These are phyloP conservation scores for Notechis scutatus DNA, from an alignment of 2,113 vertebrate genomes.

Conservation along the genomic window DNA sequence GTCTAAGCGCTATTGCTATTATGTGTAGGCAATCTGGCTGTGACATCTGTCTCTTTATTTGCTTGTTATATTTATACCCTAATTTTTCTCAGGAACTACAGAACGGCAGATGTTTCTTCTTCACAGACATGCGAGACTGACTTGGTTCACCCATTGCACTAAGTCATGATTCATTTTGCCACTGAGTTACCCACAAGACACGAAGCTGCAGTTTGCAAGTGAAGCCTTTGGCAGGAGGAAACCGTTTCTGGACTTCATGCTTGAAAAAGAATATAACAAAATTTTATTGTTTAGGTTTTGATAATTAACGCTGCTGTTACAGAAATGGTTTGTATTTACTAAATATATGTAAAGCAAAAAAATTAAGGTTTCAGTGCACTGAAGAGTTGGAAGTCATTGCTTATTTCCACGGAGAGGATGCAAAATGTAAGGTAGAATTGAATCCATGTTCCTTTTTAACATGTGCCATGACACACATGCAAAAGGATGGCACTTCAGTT, in stretches of 20 bases:
- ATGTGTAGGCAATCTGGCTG: background rate
- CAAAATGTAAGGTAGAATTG: too few species aligned
- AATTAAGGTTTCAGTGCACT: too few species aligned
- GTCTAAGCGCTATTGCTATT: too few species aligned
- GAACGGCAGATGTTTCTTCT: background rate
- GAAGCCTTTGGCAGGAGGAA: background rate
- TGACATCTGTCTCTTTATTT: background rate
- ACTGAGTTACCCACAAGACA: background rate
- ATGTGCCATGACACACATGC: too few species aligned
- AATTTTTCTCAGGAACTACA: background rate
- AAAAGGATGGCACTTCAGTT: too few species aligned
- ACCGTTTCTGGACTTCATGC: background rate
- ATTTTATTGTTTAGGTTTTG: too few species aligned
- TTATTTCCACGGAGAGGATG: too few species aligned
- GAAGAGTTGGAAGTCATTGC: too few species aligned
- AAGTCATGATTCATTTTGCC: background rate
- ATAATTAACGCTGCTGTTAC: too few species aligned
- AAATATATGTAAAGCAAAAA: too few species aligned
- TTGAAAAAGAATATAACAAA: background rate
- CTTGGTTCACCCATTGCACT: background rate
- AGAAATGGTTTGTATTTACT: too few species aligned
- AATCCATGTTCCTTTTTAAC: too few species aligned
- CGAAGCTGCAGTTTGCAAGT: background rate
- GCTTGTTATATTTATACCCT: background rate
- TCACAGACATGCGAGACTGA: background rate